A percentile compares a stretch with the other conserved stretches of the same genome.
Evolutionary conservation across 2,113 vertebrate species (phyloP).

Genomic region (Tachysurus vachellii): DNA sequence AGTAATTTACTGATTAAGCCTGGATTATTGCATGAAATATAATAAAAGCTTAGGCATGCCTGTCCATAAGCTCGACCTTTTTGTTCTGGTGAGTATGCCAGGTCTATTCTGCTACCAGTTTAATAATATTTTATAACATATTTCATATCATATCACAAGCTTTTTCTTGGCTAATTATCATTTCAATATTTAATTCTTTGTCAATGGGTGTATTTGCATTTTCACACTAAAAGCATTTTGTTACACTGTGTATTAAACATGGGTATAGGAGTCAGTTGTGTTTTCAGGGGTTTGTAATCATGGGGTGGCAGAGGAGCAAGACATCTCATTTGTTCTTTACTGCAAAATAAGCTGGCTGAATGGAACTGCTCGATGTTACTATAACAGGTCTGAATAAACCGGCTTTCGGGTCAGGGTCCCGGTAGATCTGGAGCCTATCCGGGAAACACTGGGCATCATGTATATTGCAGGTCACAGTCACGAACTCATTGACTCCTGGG

Average conservation of each 20-base stretch:
- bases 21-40: conserved; percentile 6
- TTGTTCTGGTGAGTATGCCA: neutral
- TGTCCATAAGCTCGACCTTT: neutral
- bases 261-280: neutral
- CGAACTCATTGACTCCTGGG: neutral
- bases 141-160: neutral
- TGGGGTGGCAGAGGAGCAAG: neutral
- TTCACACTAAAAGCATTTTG: conserved; percentile 2
- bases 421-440: neutral
- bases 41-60: neutral
- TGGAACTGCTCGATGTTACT: neutral
- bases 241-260: neutral
- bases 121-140: neutral
- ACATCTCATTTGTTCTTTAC: neutral
- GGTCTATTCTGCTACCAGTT: neutral
- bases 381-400: neutral
- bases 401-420: neutral
- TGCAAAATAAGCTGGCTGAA: neutral
- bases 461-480: neutral
- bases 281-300: neutral
- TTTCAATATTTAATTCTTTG: neutral
- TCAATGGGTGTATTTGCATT: neutral
- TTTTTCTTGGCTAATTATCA: neutral
- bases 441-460: neutral
- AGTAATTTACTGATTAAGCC: neutral